A percentile compares a stretch with the other conserved stretches of the same genome.
Conservation (phyloP, 2,113 vertebrate genomes). For the Odocoileus virginianus region DNA sequence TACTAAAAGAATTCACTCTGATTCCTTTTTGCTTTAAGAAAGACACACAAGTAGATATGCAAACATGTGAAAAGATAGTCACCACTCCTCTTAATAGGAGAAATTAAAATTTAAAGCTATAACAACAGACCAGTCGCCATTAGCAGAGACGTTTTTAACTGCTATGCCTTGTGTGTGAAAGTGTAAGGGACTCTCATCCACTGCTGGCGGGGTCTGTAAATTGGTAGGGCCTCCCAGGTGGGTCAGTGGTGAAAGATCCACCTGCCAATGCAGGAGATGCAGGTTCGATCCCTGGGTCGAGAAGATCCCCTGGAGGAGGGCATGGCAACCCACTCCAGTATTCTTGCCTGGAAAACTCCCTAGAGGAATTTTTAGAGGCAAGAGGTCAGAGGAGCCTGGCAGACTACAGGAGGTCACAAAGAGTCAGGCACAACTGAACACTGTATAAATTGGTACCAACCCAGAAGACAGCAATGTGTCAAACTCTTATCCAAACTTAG, state of each 20-base stretch:
- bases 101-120: background rate
- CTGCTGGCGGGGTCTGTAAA: background rate
- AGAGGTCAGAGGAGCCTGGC: background rate
- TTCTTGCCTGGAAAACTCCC: background rate
- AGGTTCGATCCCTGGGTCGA: background rate
- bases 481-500: background rate
- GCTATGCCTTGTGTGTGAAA: background rate
- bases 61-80: background rate
- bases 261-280: background rate
- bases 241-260: background rate
- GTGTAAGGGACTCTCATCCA: background rate
- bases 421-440: background rate
- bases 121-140: background rate
- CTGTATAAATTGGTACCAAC: background rate
- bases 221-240: background rate
- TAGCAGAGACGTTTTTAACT: background rate
- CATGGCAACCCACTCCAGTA: background rate
- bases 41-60: background rate
- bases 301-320: background rate
- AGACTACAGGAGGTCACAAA: background rate
- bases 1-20: background rate
- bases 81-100: background rate
- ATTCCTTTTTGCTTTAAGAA: conserved; percentile 13
- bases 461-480: background rate
- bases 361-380: background rate